phyloP scores from a whole-genome alignment of 2,888 invertebrate genomes.

The Coenonympha glycerion region DNA sequence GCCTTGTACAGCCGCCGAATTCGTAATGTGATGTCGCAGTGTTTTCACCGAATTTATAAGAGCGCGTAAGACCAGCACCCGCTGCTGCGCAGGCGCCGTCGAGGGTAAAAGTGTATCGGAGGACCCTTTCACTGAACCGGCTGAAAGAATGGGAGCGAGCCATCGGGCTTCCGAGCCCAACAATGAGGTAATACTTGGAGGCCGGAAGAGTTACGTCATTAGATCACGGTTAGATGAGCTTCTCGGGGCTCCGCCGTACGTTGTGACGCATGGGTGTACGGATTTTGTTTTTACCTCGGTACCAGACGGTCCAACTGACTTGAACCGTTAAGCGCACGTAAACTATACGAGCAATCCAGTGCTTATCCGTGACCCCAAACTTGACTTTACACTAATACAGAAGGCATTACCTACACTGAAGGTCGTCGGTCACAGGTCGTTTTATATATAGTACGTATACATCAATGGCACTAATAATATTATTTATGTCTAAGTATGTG shows the following conservation, averaged over 20 bases:
- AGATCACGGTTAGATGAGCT: slow-evolving; percentile 55
- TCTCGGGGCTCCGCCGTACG: slow-evolving; percentile 39
- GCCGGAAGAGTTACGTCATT: slow-evolving; percentile 65
- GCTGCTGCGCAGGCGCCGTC: slow-evolving; percentile 40
- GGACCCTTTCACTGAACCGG: slow-evolving; percentile 71
- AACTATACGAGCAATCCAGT: background rate
- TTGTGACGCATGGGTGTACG: slow-evolving; percentile 39
- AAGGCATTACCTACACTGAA: too few relatives aligned
- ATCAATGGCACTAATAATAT: too few relatives aligned
- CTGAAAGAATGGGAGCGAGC: slow-evolving; percentile 72
- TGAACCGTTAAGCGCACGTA: background rate
- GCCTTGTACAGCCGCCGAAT: slow-evolving; percentile 69
- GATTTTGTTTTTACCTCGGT: too few relatives aligned
- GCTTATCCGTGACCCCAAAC: background rate
- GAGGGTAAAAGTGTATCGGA: slow-evolving; percentile 70
- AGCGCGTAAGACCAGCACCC: slow-evolving; percentile 55
- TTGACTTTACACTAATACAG: background rate
- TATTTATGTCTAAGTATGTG: too few relatives aligned
- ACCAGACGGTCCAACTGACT: slow-evolving; percentile 23
- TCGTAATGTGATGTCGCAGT: slow-evolving; percentile 69
- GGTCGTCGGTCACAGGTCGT: too few relatives aligned
- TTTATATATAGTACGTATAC: too few relatives aligned
- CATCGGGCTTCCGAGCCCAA: slow-evolving; percentile 64
- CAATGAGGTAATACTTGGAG: slow-evolving; percentile 62
- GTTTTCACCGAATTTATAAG: slow-evolving; percentile 75